These are phyloP conservation scores for Drosophila villosipedis DNA, from an alignment of 2,888 invertebrate species.

Conservation along the genomic window DNA sequence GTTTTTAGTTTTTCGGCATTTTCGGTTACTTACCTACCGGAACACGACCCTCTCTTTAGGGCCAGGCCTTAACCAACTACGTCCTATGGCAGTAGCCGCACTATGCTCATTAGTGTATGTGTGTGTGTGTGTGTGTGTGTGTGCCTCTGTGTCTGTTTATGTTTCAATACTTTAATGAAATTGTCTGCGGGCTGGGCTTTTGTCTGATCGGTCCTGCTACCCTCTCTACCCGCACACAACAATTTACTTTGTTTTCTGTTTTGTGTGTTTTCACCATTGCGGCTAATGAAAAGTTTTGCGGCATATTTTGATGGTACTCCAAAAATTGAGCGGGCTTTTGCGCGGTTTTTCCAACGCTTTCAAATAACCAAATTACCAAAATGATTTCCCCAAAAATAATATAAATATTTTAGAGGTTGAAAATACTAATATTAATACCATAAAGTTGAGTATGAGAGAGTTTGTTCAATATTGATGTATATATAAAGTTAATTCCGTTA, in stretches of 20 bases:
- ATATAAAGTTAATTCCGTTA: neutral
- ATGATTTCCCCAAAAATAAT: conserved; percentile 14
- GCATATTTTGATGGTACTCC: conserved; percentile 65
- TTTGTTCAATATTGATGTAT: neutral
- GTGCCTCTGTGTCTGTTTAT: conserved; percentile 58
- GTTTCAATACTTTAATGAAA: conserved; percentile 71
- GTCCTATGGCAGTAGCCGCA: conserved; percentile 4
- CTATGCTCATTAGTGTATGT: conserved; percentile 45
- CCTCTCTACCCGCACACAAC: neutral
- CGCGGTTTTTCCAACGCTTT: conserved; percentile 14
- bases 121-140: conserved; percentile 18
- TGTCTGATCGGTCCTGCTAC: conserved; percentile 14
- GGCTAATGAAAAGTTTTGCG: conserved; percentile 54
- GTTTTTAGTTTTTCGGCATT: conserved; percentile 60
- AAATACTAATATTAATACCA: conserved; percentile 3
- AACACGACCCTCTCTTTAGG: neutral
- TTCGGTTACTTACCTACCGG: conserved; percentile 48
- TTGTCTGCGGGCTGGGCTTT: conserved; percentile 73
- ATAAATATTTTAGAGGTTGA: conserved; percentile 18
- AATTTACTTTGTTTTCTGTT: conserved; percentile 33
- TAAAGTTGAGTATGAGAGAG: neutral
- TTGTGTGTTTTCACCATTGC: conserved; percentile 53
- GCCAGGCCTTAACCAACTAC: conserved; percentile 1
- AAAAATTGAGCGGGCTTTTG: conserved; percentile 41
- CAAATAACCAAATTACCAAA: conserved; percentile 29